These are phyloP conservation scores for Butastur rufipennis DNA, from an alignment of 2,113 vertebrate genomes.

Conservation along the genomic window DNA sequence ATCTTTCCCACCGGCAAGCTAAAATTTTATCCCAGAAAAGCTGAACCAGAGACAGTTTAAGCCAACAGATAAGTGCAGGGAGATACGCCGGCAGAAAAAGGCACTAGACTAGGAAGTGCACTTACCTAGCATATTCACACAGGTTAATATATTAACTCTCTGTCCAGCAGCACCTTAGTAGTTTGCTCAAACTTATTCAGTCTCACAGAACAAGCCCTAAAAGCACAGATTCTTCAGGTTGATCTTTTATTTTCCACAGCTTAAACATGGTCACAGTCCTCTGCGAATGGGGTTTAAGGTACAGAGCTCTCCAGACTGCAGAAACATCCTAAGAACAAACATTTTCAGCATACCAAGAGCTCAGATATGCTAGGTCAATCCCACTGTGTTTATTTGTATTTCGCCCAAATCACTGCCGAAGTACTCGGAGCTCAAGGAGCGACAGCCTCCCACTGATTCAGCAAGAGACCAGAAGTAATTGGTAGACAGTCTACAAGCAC, in stretches of 20 bases:
- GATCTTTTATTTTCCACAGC: conserved; percentile 14
- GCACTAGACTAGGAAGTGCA: background rate
- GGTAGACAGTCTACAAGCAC: conserved; percentile 18
- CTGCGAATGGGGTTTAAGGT: background rate
- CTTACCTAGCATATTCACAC: background rate
- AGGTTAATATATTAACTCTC: background rate
- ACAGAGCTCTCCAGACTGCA: conserved; percentile 20
- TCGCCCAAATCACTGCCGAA: background rate
- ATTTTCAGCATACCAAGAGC: conserved; percentile 56
- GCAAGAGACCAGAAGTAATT: conserved; percentile 30
- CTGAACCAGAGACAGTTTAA: background rate
- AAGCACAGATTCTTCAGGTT: background rate
- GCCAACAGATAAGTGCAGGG: background rate
- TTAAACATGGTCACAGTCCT: background rate
- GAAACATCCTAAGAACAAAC: conserved; percentile 53
- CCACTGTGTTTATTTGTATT: conserved; percentile 47
- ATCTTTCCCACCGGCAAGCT: background rate
- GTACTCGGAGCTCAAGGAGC: background rate
- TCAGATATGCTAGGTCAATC: conserved; percentile 14
- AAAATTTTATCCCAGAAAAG: background rate
- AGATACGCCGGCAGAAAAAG: background rate
- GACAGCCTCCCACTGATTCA: conserved; percentile 18
- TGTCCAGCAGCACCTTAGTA: background rate
- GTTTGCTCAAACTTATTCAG: background rate
- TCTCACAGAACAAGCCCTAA: background rate